phyloP scores from a whole-genome alignment of 2,888 invertebrate genomes.

The Cheilosia impressa region DNA sequence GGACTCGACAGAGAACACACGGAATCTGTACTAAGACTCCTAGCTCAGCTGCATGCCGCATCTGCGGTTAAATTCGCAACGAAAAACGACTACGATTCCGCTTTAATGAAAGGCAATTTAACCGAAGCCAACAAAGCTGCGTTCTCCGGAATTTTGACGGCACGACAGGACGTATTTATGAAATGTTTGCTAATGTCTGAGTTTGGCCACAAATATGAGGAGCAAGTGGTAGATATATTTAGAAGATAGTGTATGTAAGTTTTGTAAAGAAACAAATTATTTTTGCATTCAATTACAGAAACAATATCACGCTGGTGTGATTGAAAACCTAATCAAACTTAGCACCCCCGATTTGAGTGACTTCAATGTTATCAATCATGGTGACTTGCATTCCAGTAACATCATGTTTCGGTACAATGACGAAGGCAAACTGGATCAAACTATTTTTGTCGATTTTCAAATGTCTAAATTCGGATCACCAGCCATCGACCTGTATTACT shows the following conservation, averaged over 20 bases:
- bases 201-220: slow-evolving; percentile 25
- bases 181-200: slow-evolving; percentile 61
- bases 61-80: slow-evolving; percentile 78
- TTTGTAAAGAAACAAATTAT: too few species aligned
- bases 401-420: slow-evolving; percentile 79
- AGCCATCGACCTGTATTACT: slow-evolving; percentile 79
- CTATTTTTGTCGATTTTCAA: slow-evolving; percentile 80
- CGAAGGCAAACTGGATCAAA: slow-evolving; percentile 77
- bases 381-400: slow-evolving; percentile 80
- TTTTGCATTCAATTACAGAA: slow-evolving; percentile 64
- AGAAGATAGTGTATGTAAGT: too few species aligned
- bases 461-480: slow-evolving; percentile 78
- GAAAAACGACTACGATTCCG: slow-evolving; percentile 75
- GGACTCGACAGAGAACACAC: slow-evolving; percentile 79
- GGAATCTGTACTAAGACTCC: slow-evolving; percentile 77
- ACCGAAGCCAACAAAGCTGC: slow-evolving; percentile 54
- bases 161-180: slow-evolving; percentile 35
- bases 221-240: too few species aligned
- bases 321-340: neutral
- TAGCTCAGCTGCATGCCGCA: slow-evolving; percentile 81
- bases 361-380: slow-evolving; percentile 80
- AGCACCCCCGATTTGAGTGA: slow-evolving; percentile 73
- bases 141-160: slow-evolving; percentile 56
- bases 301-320: slow-evolving; percentile 29
- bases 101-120: slow-evolving; percentile 71